Conservation (phyloP, 2,797 vertebrate genomes). For the Diplodus sargus region DNA sequence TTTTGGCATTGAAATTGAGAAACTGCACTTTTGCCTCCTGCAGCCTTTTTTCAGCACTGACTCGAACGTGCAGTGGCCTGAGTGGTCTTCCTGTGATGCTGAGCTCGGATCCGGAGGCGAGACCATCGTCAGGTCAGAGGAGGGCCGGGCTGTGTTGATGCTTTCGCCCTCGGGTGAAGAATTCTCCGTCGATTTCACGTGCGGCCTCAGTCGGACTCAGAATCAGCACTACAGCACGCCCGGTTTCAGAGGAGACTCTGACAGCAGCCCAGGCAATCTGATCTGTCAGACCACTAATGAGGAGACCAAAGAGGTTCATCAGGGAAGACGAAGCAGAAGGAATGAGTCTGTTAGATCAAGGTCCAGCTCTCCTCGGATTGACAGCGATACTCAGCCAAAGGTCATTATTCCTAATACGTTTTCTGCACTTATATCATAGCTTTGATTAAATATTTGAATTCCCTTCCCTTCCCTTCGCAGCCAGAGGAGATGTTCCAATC, state of each 20-base stretch:
- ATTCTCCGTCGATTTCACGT: conserved; percentile 89
- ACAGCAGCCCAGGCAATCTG: conserved; percentile 41
- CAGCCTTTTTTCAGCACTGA: conserved; percentile 77
- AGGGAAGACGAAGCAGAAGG: conserved; percentile 47
- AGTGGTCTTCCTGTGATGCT: conserved; percentile 50
- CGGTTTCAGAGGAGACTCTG: conserved; percentile 43
- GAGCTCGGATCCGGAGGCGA: conserved; percentile 64
- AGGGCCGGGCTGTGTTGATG: conserved; percentile 84
- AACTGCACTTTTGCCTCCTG: background rate
- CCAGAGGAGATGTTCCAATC: conserved; percentile 74
- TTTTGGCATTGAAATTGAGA: background rate
- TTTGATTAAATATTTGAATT: conserved; percentile 18
- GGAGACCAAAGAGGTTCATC: conserved; percentile 22
- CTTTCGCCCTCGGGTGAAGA: conserved; percentile 87
- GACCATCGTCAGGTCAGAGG: conserved; percentile 84
- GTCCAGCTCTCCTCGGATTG: conserved; percentile 42
- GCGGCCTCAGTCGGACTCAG: conserved; percentile 85
- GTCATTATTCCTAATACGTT: conserved; percentile 44
- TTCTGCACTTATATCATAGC: conserved; percentile 2
- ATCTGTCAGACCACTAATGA: conserved; percentile 13
- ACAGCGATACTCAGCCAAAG: conserved; percentile 39
- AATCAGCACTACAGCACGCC: conserved; percentile 23
- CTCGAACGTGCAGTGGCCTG: conserved; percentile 86
- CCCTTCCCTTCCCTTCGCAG: conserved; percentile 9
- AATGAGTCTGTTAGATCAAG: conserved; percentile 27